Conservation (phyloP, 1,140 invertebrate species). For the Littorina saxatilis region DNA sequence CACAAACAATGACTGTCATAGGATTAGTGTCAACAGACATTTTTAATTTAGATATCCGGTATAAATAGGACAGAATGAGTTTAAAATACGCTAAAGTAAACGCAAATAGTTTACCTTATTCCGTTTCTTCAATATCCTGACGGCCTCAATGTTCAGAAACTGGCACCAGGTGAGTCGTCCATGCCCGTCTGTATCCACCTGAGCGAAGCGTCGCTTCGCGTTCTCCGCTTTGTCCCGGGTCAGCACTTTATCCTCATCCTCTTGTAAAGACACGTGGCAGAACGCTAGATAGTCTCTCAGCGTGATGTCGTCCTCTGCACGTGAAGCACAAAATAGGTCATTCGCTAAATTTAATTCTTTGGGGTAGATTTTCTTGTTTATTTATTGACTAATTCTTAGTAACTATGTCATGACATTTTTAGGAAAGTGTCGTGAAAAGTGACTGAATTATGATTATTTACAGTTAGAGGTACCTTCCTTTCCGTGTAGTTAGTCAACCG, state of each 20-base stretch:
- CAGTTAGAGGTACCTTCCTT: too few relatives aligned
- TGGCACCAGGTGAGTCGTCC: slow-evolving; percentile 56
- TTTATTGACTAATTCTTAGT: too few relatives aligned
- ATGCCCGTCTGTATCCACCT: slow-evolving; percentile 45
- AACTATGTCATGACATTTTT: too few relatives aligned
- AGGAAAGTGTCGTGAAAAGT: too few relatives aligned
- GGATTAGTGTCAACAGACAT: not conserved
- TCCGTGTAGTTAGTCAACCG: too few relatives aligned
- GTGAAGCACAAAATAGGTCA: not conserved
- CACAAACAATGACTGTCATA: not conserved
- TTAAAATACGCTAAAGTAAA: too few relatives aligned
- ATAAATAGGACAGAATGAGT: too few relatives aligned
- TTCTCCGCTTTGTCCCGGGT: slow-evolving; percentile 44
- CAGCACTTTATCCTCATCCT: slow-evolving; percentile 39
- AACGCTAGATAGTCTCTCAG: slow-evolving; percentile 53
- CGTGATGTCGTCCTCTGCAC: slow-evolving; percentile 50
- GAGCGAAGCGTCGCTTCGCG: slow-evolving; percentile 44
- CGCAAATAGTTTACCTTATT: slow-evolving; percentile 2
- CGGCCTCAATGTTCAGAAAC: slow-evolving; percentile 53
- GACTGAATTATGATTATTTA: too few relatives aligned
- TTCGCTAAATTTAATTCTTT: too few relatives aligned
- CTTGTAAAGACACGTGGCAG: slow-evolving; percentile 43
- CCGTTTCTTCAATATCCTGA: slow-evolving; percentile 44
- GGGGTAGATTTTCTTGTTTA: too few relatives aligned
- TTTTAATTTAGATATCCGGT: too few relatives aligned